These are phyloP conservation scores for Buphagus erythrorhynchus DNA, from an alignment of 2,797 vertebrate species.

Conservation along the genomic window DNA sequence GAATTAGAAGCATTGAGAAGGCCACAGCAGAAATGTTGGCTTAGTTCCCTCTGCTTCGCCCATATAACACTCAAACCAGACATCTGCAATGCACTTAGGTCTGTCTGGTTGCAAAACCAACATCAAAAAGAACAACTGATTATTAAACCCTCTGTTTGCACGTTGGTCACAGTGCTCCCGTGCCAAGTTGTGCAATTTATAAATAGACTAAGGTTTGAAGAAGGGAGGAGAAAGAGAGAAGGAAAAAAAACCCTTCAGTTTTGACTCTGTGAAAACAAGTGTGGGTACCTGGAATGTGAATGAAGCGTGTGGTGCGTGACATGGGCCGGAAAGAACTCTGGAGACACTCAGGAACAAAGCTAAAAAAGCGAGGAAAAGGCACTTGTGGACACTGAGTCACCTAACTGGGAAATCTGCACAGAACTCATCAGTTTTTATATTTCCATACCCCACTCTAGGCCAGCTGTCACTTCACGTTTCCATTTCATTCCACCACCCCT, in stretches of 20 bases:
- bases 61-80: not conserved
- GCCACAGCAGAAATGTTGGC: not conserved
- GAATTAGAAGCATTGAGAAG: not conserved
- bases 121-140: not conserved
- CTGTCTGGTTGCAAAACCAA: conserved; percentile 1
- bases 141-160: not conserved
- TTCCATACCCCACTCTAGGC: not conserved
- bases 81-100: conserved; percentile 2
- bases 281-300: conserved; percentile 39
- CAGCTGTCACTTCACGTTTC: not conserved
- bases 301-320: not conserved
- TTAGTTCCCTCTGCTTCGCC: rapidly evolving
- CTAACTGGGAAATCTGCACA: not conserved
- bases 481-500: not conserved
- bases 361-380: not conserved
- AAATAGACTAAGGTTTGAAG: not conserved
- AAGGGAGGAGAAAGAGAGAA: not conserved
- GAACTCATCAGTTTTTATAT: not conserved
- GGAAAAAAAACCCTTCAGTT: not conserved
- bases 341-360: not conserved
- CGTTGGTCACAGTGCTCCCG: not conserved
- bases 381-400: conserved; percentile 12
- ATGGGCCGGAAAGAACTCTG: not conserved
- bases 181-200: not conserved
- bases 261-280: not conserved